Conservation (phyloP, 2,113 vertebrate genomes). For the Euleptes europaea region DNA sequence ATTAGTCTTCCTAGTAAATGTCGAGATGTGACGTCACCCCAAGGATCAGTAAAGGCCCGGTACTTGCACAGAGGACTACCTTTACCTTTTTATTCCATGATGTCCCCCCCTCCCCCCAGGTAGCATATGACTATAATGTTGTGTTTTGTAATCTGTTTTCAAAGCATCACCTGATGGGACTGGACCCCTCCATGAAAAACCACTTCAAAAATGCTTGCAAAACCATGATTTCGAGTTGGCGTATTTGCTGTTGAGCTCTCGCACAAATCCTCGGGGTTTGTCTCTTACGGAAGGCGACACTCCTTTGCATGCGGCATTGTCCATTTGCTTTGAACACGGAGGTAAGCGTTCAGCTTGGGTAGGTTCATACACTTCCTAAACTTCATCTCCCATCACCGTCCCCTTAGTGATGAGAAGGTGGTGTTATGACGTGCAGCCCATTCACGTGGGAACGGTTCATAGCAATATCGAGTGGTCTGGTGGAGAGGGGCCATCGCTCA, state of each 20-base stretch:
- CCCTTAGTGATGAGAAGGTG: too few species aligned
- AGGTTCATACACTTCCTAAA: not conserved
- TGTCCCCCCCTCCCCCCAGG: rapidly evolving
- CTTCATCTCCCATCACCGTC: not conserved
- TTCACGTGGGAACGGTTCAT: not conserved
- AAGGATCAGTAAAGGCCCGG: too few species aligned
- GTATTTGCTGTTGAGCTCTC: constrained; percentile 72
- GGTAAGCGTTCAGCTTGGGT: constrained; percentile 56
- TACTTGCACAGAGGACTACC: too few species aligned
- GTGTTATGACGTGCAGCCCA: too few species aligned
- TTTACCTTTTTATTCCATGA: not conserved
- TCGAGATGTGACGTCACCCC: too few species aligned
- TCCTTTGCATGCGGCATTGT: constrained; percentile 78
- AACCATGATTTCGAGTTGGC: constrained; percentile 71
- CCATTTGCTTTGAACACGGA: constrained; percentile 71
- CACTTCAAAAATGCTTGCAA: constrained; percentile 68
- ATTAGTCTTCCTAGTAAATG: too few species aligned
- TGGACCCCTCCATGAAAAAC: constrained; percentile 51
- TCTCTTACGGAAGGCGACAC: constrained; percentile 72
- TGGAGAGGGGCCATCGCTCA: not conserved
- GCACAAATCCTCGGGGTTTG: constrained; percentile 65
- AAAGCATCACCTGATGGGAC: constrained; percentile 64
- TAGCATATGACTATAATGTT: not conserved
- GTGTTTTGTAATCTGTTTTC: constrained; percentile 31
- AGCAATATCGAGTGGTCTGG: too few species aligned